phyloP scores from a whole-genome alignment of 2,113 vertebrate species.

The Zosterops lateralis region DNA sequence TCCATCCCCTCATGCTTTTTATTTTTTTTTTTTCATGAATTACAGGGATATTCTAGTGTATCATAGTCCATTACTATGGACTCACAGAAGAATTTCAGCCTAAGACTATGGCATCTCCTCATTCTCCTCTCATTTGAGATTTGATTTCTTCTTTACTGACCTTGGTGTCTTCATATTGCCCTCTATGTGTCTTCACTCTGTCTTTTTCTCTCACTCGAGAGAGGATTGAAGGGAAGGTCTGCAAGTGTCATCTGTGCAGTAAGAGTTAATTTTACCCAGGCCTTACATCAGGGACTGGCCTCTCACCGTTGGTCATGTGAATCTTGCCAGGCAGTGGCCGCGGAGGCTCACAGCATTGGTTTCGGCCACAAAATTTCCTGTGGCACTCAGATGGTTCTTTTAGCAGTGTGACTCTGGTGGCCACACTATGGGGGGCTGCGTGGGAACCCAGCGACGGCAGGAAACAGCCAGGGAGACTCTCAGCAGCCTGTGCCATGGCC shows the following conservation, averaged over 20 bases:
- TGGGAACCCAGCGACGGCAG: not conserved
- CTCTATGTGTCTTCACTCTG: too few relatives aligned
- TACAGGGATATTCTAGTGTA: too few relatives aligned
- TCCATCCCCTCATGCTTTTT: not conserved
- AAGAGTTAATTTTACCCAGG: not conserved
- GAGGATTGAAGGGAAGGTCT: not conserved
- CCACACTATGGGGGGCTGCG: not conserved
- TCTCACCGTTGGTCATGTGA: not conserved
- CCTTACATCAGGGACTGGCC: not conserved
- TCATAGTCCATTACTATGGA: too few relatives aligned
- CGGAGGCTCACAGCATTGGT: not conserved
- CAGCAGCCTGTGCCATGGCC: not conserved
- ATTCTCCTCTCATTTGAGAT: too few relatives aligned
- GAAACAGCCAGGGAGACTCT: not conserved
- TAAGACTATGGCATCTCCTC: too few relatives aligned
- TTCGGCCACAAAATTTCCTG: not conserved
- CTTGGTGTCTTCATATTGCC: too few relatives aligned
- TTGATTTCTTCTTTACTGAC: too few relatives aligned
- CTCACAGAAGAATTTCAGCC: too few relatives aligned
- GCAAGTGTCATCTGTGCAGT: not conserved
- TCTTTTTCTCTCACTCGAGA: too few relatives aligned
- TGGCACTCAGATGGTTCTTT: not conserved
- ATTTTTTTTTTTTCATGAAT: too few relatives aligned
- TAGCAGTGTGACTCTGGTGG: not conserved
- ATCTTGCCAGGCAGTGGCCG: not conserved